Conservation (phyloP, 2,113 vertebrate species). For the Epinephelus cyanopodus region DNA sequence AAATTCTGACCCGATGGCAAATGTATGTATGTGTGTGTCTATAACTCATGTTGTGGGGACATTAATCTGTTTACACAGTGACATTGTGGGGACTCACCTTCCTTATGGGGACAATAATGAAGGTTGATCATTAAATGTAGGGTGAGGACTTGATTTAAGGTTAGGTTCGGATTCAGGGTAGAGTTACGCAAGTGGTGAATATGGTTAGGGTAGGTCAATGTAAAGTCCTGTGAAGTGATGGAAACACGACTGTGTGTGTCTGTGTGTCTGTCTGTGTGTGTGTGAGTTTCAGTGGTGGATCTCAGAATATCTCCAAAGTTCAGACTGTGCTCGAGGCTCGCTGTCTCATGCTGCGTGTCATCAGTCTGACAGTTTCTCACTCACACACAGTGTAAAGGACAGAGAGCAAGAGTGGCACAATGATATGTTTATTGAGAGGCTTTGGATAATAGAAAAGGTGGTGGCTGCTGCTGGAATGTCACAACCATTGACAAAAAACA, state of each 20-base stretch:
- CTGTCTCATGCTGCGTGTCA: conserved; percentile 55
- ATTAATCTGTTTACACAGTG: no score
- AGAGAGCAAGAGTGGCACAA: conserved; percentile 73
- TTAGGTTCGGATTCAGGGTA: no score
- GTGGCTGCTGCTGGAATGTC: conserved; percentile 78
- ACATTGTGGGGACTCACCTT: no score
- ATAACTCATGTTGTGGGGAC: no score
- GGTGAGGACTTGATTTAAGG: no score
- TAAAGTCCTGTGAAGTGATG: no score
- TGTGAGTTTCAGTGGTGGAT: conserved; percentile 44
- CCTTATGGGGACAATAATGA: no score
- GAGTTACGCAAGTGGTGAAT: no score
- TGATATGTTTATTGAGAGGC: conserved; percentile 87
- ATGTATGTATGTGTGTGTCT: not conserved
- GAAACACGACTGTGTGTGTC: not conserved
- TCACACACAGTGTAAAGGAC: conserved; percentile 48
- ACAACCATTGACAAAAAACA: conserved; percentile 78
- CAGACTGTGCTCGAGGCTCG: conserved; percentile 67
- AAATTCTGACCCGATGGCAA: not conserved
- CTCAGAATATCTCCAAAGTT: conserved; percentile 68
- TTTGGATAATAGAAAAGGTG: conserved; percentile 84
- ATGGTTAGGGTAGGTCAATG: no score
- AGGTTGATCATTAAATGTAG: no score
- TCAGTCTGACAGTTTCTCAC: conserved; percentile 61
- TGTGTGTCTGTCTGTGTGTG: conserved; percentile 27